Percentiles rank a stretch among this genome's conserved stretches.
These are phyloP conservation scores for Physeter macrocephalus DNA, from an alignment of 2,113 vertebrate species.

Conservation along the genomic window DNA sequence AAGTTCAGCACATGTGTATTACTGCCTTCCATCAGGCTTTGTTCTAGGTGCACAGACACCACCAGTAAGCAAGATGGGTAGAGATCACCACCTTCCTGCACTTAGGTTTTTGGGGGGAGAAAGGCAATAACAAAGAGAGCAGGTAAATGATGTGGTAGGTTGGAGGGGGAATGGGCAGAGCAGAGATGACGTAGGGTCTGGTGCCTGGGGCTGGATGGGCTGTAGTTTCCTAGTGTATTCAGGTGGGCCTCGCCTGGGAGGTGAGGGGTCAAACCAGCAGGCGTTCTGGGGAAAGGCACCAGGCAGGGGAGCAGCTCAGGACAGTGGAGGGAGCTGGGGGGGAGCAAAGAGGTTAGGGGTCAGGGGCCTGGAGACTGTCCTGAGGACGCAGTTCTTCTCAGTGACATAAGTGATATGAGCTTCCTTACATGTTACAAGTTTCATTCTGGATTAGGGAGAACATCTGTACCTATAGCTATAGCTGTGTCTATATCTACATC, in stretches of 20 bases:
- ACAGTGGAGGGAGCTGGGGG: too few relatives aligned
- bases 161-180: not conserved
- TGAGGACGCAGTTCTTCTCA: not conserved
- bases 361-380: rapidly evolving
- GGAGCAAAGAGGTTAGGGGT: not conserved
- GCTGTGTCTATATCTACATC: not conserved
- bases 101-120: not conserved
- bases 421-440: not conserved
- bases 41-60: too few relatives aligned
- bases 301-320: too few relatives aligned
- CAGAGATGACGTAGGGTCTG: too few relatives aligned
- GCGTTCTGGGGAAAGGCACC: not conserved
- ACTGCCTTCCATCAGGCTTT: not conserved
- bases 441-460: not conserved
- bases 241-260: not conserved
- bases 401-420: not conserved
- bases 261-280: not conserved
- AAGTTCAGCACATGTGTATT: rapidly evolving
- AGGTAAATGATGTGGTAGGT: too few relatives aligned
- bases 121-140: not conserved
- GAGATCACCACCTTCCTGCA: not conserved
- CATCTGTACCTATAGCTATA: too few relatives aligned
- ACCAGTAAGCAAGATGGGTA: not conserved
- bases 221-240: not conserved
- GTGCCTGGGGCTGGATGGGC: not conserved